Evolutionary conservation across 2,797 vertebrate species (phyloP).

Genomic region (Trachops cirrhosus): DNA sequence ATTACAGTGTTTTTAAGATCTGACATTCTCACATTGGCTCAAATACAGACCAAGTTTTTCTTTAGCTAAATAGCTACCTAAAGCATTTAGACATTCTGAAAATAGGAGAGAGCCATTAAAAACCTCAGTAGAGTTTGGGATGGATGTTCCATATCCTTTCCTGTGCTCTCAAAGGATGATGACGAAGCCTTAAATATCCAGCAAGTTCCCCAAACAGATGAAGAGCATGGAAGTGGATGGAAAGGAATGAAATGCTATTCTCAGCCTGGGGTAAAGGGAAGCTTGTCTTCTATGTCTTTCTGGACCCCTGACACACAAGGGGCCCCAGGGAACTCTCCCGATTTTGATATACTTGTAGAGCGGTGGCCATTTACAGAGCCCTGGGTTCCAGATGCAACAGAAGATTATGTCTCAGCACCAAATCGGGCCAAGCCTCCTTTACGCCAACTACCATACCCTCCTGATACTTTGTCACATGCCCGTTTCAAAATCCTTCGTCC

Average conservation of each 20-base stretch:
- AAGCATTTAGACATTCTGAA: background rate
- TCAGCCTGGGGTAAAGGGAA: background rate
- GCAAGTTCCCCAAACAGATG: background rate
- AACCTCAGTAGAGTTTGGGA: background rate
- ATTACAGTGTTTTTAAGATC: background rate
- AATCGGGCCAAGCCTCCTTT: background rate
- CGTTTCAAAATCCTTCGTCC: background rate
- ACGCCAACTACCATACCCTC: accelerated
- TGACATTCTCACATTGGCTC: background rate
- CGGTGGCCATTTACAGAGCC: background rate
- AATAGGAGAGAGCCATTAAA: background rate
- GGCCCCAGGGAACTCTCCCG: too few relatives aligned
- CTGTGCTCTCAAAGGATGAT: background rate
- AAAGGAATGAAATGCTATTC: background rate
- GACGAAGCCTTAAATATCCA: background rate
- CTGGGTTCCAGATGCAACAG: background rate
- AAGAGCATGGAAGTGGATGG: background rate
- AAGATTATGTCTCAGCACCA: background rate
- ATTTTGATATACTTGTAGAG: background rate
- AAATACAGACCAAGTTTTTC: background rate
- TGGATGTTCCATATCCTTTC: background rate
- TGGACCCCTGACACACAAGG: background rate
- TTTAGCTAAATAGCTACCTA: background rate
- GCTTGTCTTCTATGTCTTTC: background rate
- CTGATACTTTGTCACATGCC: background rate